Conservation (phyloP, 2,797 vertebrate genomes). For the Myotis daubentonii region DNA sequence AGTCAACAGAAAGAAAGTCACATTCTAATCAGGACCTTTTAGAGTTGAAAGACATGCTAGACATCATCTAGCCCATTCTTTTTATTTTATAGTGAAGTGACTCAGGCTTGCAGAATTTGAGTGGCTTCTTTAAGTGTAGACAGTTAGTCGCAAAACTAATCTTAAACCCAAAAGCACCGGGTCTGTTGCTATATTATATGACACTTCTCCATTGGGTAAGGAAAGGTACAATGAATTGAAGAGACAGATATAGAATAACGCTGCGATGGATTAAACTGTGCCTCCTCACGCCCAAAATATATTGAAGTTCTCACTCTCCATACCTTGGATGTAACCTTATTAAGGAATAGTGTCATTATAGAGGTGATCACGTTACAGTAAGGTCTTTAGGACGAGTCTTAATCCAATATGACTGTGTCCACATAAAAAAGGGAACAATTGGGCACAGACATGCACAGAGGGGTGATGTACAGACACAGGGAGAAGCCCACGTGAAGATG, state of each 20-base stretch:
- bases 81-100: slow-evolving; percentile 39
- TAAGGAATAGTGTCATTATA: background rate
- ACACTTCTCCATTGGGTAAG: background rate
- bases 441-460: background rate
- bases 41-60: background rate
- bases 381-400: background rate
- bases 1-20: background rate
- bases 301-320: background rate
- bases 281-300: background rate
- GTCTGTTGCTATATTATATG: background rate
- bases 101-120: background rate
- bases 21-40: background rate
- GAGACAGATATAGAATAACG: background rate
- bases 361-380: background rate
- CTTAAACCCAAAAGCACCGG: background rate
- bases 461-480: background rate
- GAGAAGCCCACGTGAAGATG: background rate
- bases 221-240: background rate
- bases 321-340: background rate
- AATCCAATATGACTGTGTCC: background rate
- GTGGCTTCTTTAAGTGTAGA: background rate
- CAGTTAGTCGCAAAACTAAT: background rate
- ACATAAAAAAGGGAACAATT: background rate
- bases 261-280: background rate
- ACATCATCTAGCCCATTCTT: background rate